phyloP scores from a whole-genome alignment of 2,113 vertebrate genomes.

The Oncorhynchus keta region DNA sequence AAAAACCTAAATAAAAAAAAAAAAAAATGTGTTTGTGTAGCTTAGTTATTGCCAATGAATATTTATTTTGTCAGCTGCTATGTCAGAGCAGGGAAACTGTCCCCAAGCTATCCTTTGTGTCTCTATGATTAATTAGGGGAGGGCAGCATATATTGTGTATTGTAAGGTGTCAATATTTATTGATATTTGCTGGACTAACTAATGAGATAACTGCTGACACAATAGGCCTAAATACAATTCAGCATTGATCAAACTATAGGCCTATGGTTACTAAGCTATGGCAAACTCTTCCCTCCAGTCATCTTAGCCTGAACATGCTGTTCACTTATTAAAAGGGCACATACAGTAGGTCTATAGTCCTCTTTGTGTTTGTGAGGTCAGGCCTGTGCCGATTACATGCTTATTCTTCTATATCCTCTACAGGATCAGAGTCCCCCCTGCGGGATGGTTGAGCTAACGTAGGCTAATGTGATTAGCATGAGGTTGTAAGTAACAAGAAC shows the following conservation, averaged over 20 bases:
- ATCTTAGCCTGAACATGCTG: too few species aligned
- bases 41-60: slow-evolving; percentile 2
- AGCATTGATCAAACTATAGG: not conserved
- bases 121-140: slow-evolving; percentile 23
- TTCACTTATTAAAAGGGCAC: slow-evolving; percentile 38
- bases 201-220: slow-evolving; percentile 42
- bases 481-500: too few species aligned
- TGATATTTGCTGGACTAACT: slow-evolving; percentile 43
- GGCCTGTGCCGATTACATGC: slow-evolving; percentile 59
- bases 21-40: too few species aligned
- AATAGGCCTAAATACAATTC: not conserved
- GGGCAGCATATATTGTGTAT: slow-evolving; percentile 39
- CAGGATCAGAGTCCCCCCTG: too few species aligned
- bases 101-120: not conserved
- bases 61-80: too few species aligned
- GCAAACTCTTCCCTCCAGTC: not conserved
- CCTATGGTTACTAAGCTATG: not conserved
- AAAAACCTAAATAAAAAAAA: too few species aligned
- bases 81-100: slow-evolving; percentile 4
- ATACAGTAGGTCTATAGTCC: slow-evolving; percentile 62
- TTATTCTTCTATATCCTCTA: slow-evolving; percentile 52
- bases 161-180: slow-evolving; percentile 33
- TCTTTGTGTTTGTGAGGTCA: slow-evolving; percentile 63
- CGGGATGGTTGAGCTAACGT: too few species aligned
- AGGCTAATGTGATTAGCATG: too few species aligned